Evolutionary conservation across 2,113 vertebrate genomes (phyloP).

Genomic region (Aspiorhynchus laticeps): DNA sequence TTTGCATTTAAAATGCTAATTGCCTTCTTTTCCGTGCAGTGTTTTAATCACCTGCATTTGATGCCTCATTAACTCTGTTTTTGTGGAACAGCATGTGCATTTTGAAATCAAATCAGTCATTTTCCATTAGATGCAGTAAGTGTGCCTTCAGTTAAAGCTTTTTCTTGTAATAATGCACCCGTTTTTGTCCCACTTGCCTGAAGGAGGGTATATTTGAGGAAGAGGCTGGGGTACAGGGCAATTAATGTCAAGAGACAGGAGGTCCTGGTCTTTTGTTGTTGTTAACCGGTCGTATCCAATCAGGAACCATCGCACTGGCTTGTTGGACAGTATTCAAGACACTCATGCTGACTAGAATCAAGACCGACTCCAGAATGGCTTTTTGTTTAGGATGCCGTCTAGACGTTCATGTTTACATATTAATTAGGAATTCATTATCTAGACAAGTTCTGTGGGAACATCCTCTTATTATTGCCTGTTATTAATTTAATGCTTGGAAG

Average conservation of each 20-base stretch:
- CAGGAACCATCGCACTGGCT: not conserved
- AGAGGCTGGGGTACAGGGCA: not conserved
- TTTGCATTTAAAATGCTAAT: conserved; percentile 2
- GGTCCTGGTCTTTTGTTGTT: not conserved
- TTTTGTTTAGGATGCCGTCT: conserved; percentile 63
- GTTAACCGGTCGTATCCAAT: not conserved
- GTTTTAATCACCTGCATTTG: not conserved
- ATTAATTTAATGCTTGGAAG: conserved; percentile 59
- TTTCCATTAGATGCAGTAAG: not conserved
- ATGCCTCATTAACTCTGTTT: not conserved
- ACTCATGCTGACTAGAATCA: not conserved
- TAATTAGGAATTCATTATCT: conserved; percentile 76
- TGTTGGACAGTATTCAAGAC: conserved; percentile 5
- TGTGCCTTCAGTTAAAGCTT: not conserved
- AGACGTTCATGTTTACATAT: conserved; percentile 69
- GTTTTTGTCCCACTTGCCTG: not conserved
- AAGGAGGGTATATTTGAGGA: not conserved
- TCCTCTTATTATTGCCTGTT: conserved; percentile 55
- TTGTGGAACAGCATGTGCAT: not conserved
- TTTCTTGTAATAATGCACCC: not conserved
- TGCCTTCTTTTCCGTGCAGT: not conserved
- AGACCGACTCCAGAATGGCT: conserved; percentile 36
- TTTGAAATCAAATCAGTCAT: not conserved
- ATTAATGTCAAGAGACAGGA: not conserved
- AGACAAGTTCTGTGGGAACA: conserved; percentile 66